Base-by-base conservation (phyloP, 2,797 vertebrate genomes). In the Halcyon smyrnensis region DNA sequence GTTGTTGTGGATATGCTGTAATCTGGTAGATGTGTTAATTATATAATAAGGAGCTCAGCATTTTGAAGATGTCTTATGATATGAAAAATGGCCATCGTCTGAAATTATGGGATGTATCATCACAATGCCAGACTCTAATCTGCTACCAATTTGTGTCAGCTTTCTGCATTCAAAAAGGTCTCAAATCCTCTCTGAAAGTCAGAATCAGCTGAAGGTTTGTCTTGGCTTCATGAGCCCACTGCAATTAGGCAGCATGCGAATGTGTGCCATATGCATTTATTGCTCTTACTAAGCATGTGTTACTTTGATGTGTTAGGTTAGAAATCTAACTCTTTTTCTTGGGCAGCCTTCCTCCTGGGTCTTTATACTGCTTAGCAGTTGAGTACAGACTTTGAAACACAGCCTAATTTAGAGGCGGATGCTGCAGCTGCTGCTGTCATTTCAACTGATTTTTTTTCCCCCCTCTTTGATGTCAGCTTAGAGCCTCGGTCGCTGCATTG, bases 391-490 rank as follows among this genome's bases (percentile, higher is more conserved):
- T 99, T 99, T 98, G 98, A 99, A 98, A 98, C 98, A 98, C 98
- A 97, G 98, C 98, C 99, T 99, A 98, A 98, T 99, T 98, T 98
- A 97, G 97, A 98, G 98, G 98, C 98, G 97, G 98, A 98, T 99
- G 98, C 98, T 99, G 98, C 99, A 99, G 99, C 99, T 99, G 99
- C 98, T 98, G 98, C 98, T 99, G 98, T 99, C 97, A 98, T 99
- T 99, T 98, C 98, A 98, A 98, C 98, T 97, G 96, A 97, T 98
- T 98, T 98, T 96, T 94, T 87, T 27, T 18, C 16, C 41, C 70
- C 36, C 70, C 36, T 92, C 98, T 99, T 99, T 99, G 99, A 99
- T 98, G 99, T 99, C 98, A 98, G 98, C 98, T 98, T 98, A 97
- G 97, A 98, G 98, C 97, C 98, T 97, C 97, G 81, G 98, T 98